Base-by-base conservation (phyloP, 2,797 vertebrate genomes). In the Sphenodon punctatus region DNA sequence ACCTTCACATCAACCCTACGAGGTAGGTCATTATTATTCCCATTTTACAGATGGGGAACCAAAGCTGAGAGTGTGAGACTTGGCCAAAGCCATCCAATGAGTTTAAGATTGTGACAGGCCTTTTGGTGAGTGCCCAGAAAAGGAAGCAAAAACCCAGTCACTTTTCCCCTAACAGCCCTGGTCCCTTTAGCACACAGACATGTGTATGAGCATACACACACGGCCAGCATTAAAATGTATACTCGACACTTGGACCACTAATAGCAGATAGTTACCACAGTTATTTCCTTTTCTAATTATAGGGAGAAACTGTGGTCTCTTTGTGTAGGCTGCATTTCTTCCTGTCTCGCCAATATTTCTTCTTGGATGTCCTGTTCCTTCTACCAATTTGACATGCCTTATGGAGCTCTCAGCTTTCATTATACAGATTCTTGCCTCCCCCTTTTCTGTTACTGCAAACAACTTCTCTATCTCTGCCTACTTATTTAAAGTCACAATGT, bases 221-320 rank as follows among this genome's bases (percentile, higher is more conserved):
- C 1, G 10, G 74, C 51, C n/a, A 10, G 15, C 58, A 49, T 65
- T 49, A 72, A 61, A 87, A 88, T 77, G 30, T 81, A 30, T 22
- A 73, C 74, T 73, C 23, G 10, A 53, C 2, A 6, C n/a, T 67
- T 67, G 38, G n/a, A 46, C 72, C 59, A 65, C 61, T 82, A 72
- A 34, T 19, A 84, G 64, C 82, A 67, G 42, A 75, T 0, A 41
- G 41, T 1, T 49, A 61, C 61, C 83, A 80, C 74, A 86, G 78
- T 25, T 58, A 90, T 60, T 87, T 88, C 75, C 89, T 86, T 1
- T 3, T n/a, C 74, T 89, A 64, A 86, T 89, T 83, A 75, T 43
- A 75, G 60, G 61, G 83, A 51, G 25, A 61, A 84, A 58, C 49
- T 59, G 75, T 39, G 78, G 41, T 65, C 49, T 68, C 22, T 41